These are phyloP conservation scores for Heloderma charlesbogerti DNA, from an alignment of 2,113 vertebrate species.

Conservation along the genomic window DNA sequence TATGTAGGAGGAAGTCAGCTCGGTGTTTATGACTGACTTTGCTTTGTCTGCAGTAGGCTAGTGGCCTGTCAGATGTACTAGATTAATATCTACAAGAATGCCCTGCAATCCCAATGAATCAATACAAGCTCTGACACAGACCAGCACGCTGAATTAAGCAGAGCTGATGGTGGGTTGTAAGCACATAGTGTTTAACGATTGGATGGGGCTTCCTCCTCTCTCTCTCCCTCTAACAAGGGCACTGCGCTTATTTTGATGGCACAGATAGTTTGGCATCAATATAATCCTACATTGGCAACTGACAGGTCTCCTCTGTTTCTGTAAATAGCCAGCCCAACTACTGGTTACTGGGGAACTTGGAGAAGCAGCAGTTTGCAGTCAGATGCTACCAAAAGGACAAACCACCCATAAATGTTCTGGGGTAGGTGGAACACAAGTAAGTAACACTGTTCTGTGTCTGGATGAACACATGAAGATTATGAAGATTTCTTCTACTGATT, in stretches of 20 bases:
- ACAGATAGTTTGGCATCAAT: background rate
- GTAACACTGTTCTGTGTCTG: background rate
- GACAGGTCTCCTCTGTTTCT: background rate
- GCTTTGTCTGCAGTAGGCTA: background rate
- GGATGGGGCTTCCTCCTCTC: conserved; percentile 29
- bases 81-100: conserved; percentile 47
- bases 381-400: background rate
- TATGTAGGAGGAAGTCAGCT: background rate
- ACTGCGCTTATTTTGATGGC: conserved; percentile 24
- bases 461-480: background rate
- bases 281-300: conserved; percentile 36
- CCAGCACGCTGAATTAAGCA: conserved; percentile 55
- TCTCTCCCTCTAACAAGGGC: conserved; percentile 27
- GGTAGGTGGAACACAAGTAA: background rate
- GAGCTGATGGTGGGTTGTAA: conserved; percentile 43
- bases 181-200: conserved; percentile 44
- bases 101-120: conserved; percentile 39
- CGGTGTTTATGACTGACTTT: background rate
- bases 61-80: conserved; percentile 22
- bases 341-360: conserved; percentile 14
- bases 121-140: conserved; percentile 34
- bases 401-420: background rate
- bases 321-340: background rate
- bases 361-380: background rate
- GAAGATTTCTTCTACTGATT: background rate